Evolutionary conservation across 1,140 invertebrate species (phyloP), one percentile per base, ranked within the genome.

Genomic region (Geopemphigus sp.): DNA sequence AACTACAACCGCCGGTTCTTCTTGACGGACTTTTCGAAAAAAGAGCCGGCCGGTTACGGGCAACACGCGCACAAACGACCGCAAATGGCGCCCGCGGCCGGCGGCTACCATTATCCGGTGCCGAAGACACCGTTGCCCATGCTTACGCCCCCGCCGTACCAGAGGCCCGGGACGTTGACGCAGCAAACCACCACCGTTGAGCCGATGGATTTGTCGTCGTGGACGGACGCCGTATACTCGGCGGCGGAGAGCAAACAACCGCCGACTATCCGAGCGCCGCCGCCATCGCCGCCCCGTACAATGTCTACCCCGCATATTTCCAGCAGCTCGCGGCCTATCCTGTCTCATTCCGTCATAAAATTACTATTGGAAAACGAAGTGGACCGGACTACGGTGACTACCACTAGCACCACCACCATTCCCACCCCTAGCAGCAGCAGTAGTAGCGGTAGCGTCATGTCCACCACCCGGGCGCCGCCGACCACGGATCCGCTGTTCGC

Each of bases 111-210:
- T 19, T 63, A 63, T 22, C 45, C 81, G 12, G 29, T 81, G 32
- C 66, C 70, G 1, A 66, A 80, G n/a, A 70, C 80, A 45, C 89
- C 89, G 0, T 88, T 89, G 83, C 91, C 90, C 0, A 89, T 91
- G 83, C 85, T 92, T 73, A 87, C 92, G 64, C 91, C 91, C 45
- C 91, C 91, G 5, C 91, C 91, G n/a, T 87, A 88, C 61, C 87
- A 87, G n/a, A 85, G 85, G 5, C 84, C 85, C 61, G 84, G 84
- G 80, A 83, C 85, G 66, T 3, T 0, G 59, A 61, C 26, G 83
- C 84, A 73, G 82, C 85, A 47, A 80, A 85, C 85, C 82, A 82
- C 81, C 84, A 29, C 82, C 84, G 54, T 85, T 80, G 14, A 14
- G 32, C 32, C 61, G 5, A 53, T 24, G 26, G 14, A 54, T 22